Percentiles rank a stretch among this genome's conserved stretches.
Conservation (phyloP, 2,888 invertebrate species). For the Callinectes sapidus region DNA sequence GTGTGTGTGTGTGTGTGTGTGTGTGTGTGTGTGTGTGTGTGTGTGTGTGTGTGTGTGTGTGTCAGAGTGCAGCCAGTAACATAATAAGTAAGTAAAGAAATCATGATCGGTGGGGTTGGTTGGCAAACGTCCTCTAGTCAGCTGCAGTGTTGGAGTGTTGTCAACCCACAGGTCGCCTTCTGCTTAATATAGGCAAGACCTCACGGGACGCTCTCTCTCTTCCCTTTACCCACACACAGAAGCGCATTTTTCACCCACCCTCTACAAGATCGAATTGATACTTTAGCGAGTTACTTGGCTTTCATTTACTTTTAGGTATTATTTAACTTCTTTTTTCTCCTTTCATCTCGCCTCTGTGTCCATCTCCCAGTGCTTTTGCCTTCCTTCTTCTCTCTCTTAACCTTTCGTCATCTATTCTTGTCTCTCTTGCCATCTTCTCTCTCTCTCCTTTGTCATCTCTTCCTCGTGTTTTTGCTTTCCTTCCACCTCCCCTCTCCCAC, state of each 20-base stretch:
- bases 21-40: constrained; percentile 18
- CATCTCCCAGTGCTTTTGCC: background rate
- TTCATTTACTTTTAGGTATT: background rate
- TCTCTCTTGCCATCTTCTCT: background rate
- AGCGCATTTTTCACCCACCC: background rate
- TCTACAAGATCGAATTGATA: background rate
- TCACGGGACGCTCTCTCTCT: background rate
- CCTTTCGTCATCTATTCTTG: background rate
- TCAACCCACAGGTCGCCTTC: background rate
- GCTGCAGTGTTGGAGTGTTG: background rate
- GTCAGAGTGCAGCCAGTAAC: background rate
- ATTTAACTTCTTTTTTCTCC: background rate
- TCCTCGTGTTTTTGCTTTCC: background rate
- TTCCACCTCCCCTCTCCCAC: background rate
- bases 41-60: constrained; percentile 26
- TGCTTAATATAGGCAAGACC: background rate
- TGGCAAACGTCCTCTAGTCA: background rate
- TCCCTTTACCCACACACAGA: background rate
- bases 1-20: constrained; percentile 6
- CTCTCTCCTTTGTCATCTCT: background rate
- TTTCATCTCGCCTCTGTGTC: background rate
- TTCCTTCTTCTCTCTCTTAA: background rate
- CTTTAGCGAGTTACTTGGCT: background rate
- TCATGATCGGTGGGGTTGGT: background rate
- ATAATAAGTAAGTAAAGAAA: background rate